Percentiles rank a stretch among this genome's conserved stretches.
Evolutionary conservation across 2,113 vertebrate species (phyloP).

Genomic region (Cyphomyrus plagiostoma): DNA sequence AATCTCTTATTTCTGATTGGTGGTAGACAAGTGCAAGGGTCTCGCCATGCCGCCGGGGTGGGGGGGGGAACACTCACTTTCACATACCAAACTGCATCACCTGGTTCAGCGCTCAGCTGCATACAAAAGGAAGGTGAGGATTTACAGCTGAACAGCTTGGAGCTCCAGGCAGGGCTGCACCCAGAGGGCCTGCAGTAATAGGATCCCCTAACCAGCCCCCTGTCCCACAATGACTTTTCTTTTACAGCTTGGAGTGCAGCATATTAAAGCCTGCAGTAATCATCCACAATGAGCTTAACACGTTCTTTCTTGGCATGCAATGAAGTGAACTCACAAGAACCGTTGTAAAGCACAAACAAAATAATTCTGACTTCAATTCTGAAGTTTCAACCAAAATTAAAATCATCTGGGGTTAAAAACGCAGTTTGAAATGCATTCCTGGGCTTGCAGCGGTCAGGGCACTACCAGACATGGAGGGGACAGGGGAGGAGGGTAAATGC

Average conservation of each 20-base stretch:
- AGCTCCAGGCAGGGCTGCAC: not conserved
- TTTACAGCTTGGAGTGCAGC: not conserved
- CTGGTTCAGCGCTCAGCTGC: not conserved
- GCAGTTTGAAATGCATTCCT: not conserved
- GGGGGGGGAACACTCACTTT: not conserved
- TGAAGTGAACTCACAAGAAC: not conserved
- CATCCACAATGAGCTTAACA: not conserved
- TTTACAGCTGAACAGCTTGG: constrained; percentile 11
- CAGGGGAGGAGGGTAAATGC: not conserved
- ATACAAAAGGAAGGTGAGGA: constrained; percentile 4
- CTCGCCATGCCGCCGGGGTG: constrained; percentile 8
- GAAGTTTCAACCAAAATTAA: not conserved
- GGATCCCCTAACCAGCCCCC: not conserved
- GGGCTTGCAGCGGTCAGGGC: not conserved
- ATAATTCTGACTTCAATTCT: not conserved
- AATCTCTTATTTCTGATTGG: not conserved
- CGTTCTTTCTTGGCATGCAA: not conserved
- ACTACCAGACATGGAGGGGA: not conserved
- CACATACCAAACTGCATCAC: constrained; percentile 14
- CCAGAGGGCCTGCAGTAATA: not conserved
- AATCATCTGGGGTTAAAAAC: not conserved
- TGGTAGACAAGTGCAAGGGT: not conserved
- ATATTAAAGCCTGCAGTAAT: not conserved
- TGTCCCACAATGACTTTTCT: not conserved
- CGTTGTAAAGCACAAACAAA: not conserved